A percentile compares a stretch with the other conserved stretches of the same genome.
phyloP scores from a whole-genome alignment of 2,888 invertebrate species.

The Capitulum mitella region DNA sequence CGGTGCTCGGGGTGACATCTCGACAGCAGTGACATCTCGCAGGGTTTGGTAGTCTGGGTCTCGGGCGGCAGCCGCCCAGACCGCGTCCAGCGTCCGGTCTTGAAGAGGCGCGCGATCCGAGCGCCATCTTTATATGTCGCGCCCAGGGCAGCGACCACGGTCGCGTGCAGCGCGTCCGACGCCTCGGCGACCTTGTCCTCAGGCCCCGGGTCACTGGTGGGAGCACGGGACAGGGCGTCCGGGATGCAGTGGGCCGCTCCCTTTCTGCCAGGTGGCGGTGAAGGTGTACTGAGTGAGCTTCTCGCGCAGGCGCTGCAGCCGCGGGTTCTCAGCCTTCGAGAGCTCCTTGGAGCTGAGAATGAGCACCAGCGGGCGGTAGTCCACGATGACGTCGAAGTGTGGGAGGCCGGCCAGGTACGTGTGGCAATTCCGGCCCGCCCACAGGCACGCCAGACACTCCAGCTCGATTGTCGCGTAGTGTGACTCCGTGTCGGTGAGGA shows the following conservation, averaged over 20 bases:
- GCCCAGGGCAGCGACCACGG: not conserved
- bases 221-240: conserved; percentile 28
- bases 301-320: conserved; percentile 25
- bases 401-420: conserved; percentile 13
- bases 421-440: conserved; percentile 9
- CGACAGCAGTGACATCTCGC: not conserved
- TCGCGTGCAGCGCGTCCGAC: not conserved
- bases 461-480: conserved; percentile 22
- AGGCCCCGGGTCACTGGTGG: conserved; percentile 15
- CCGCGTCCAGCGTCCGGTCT: not conserved
- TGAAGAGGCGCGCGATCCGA: not conserved
- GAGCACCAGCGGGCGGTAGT: conserved; percentile 28
- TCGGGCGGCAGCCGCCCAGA: not conserved
- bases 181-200: not conserved
- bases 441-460: conserved; percentile 24
- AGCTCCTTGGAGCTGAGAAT: conserved; percentile 26
- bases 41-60: not conserved
- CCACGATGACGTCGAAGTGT: conserved; percentile 24
- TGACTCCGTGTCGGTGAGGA: conserved; percentile 17
- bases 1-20: not conserved
- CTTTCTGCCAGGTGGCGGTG: conserved; percentile 25
- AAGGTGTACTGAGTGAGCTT: conserved; percentile 23
- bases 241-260: conserved; percentile 22
- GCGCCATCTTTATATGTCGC: not conserved
- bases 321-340: conserved; percentile 28